Evolutionary conservation across 2,888 invertebrate species (phyloP).

Genomic region (Neoascia interrupta): DNA sequence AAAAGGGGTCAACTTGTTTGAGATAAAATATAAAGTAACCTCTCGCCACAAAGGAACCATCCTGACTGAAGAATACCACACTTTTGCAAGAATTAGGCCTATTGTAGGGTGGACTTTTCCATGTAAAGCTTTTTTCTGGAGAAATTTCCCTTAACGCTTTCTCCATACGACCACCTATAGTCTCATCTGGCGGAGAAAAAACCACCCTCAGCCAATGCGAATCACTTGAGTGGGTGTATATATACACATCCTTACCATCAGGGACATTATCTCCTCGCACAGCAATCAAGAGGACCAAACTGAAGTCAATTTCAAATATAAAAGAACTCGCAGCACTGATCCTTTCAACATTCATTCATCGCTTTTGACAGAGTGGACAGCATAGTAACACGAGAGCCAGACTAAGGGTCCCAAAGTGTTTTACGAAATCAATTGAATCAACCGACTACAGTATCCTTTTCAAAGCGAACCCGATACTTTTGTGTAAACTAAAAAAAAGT

Average conservation of each 20-base stretch:
- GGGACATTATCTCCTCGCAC: conserved; percentile 16
- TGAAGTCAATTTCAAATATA: conserved; percentile 51
- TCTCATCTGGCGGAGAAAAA: background rate
- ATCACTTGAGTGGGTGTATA: conserved; percentile 54
- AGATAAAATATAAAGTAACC: too few species aligned
- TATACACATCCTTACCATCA: conserved; percentile 49
- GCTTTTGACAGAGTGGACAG: conserved; percentile 37
- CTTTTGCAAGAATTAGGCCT: too few species aligned
- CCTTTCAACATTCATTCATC: conserved; percentile 53
- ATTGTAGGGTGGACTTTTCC: conserved; percentile 5
- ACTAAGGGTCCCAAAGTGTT: conserved; percentile 29
- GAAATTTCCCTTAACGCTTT: conserved; percentile 27
- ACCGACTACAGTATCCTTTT: too few species aligned
- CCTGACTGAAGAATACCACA: background rate
- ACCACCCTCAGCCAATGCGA: conserved; percentile 53
- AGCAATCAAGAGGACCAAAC: background rate
- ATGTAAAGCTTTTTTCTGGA: conserved; percentile 24
- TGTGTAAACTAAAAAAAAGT: conserved; percentile 1
- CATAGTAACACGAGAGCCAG: background rate
- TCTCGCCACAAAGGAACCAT: background rate
- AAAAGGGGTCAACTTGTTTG: too few species aligned
- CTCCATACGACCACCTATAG: conserved; percentile 3
- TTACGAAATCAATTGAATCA: background rate
- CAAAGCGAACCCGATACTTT: background rate
- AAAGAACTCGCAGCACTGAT: conserved; percentile 38